phyloP scores from a whole-genome alignment of 2,797 vertebrate genomes.

The Etheostoma perlongum region DNA sequence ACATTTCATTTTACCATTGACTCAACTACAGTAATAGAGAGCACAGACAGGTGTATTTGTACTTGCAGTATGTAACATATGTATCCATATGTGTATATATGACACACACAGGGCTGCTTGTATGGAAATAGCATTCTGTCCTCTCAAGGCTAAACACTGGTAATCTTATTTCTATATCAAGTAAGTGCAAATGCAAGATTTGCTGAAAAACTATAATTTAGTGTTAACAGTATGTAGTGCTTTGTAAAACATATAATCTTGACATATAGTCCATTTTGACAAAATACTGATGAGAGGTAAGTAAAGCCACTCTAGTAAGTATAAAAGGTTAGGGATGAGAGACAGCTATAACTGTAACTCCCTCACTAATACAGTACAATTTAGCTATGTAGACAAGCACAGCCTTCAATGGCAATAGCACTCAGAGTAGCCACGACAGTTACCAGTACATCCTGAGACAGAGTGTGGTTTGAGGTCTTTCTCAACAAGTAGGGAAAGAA shows the following conservation, averaged over 20 bases:
- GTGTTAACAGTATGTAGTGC: not conserved
- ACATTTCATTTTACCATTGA: not conserved
- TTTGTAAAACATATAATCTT: not conserved
- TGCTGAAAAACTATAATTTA: not conserved
- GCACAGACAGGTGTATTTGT: not conserved
- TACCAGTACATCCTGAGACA: not conserved
- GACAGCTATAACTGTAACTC: not conserved
- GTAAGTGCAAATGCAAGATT: not conserved
- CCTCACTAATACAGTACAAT: not conserved
- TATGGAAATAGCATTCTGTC: not conserved
- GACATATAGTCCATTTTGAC: not conserved
- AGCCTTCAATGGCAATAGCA: constrained; percentile 13
- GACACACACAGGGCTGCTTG: not conserved
- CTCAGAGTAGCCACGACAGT: not conserved
- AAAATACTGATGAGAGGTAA: not conserved
- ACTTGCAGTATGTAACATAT: not conserved
- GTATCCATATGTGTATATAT: not conserved
- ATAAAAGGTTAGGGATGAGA: not conserved
- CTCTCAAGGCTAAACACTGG: not conserved
- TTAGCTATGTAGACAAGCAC: not conserved
- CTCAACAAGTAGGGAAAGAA: not conserved
- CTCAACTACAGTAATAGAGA: not conserved
- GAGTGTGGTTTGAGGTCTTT: too few relatives aligned
- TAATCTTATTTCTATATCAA: constrained; percentile 1
- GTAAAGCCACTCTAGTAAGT: constrained; percentile 5